These are phyloP conservation scores for Ornithoptera priamus DNA, from an alignment of 2,888 invertebrate species.

Conservation along the genomic window DNA sequence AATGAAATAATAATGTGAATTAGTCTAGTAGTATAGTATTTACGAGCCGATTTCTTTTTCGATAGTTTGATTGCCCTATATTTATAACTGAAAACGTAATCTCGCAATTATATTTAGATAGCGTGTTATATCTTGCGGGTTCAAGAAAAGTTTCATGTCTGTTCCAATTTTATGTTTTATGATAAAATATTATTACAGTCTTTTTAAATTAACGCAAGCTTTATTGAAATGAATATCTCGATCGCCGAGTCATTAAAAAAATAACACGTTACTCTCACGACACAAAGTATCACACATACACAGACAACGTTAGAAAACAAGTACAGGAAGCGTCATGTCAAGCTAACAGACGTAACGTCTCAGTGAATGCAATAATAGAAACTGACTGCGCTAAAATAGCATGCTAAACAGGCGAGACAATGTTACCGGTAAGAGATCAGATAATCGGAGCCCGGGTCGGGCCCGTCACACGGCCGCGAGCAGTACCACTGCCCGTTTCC, in stretches of 20 bases:
- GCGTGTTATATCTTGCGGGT: background rate
- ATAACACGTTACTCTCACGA: background rate
- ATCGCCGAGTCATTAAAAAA: background rate
- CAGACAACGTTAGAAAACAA: background rate
- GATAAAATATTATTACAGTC: background rate
- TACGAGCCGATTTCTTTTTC: background rate
- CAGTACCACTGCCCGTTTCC: slow-evolving; percentile 51
- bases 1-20: background rate
- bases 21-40: background rate
- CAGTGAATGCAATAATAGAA: slow-evolving; percentile 19
- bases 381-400: slow-evolving; percentile 25
- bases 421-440: slow-evolving; percentile 35
- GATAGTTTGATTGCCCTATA: background rate
- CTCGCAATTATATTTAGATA: background rate
- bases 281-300: background rate
- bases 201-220: too few species aligned
- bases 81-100: background rate
- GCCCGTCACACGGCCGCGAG: slow-evolving; percentile 59
- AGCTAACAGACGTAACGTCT: slow-evolving; percentile 17
- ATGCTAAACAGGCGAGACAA: slow-evolving; percentile 28
- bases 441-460: slow-evolving; percentile 51
- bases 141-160: background rate
- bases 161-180: background rate
- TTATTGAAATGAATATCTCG: too few species aligned
- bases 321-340: slow-evolving; percentile 16